A percentile compares a stretch with the other conserved stretches of the same genome.
Conservation (phyloP, 2,113 vertebrate genomes). For the Paedocypris sp. region DNA sequence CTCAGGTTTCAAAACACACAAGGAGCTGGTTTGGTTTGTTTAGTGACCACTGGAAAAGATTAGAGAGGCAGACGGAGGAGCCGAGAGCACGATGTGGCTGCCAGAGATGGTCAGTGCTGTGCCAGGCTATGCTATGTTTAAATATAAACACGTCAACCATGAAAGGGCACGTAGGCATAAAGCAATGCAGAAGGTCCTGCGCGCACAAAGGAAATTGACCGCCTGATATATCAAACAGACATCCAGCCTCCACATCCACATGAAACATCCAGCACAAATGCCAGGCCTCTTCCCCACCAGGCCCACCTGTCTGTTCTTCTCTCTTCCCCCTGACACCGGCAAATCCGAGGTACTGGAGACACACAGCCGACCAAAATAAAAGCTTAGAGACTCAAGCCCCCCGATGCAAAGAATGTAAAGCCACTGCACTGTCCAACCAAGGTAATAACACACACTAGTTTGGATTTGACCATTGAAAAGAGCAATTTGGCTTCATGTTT, state of each 20-base stretch:
- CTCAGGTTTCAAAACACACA: conserved; percentile 11
- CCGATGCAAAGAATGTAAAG: too few species aligned
- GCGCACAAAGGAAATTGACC: conserved; percentile 16
- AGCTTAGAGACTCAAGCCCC: too few species aligned
- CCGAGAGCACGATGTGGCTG: neutral
- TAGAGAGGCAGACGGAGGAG: neutral
- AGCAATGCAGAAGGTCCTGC: conserved; percentile 6
- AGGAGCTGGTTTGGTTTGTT: neutral
- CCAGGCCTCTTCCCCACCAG: neutral
- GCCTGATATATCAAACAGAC: neutral
- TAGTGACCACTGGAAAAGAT: neutral
- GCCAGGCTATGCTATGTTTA: conserved; percentile 21
- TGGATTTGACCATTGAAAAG: too few species aligned
- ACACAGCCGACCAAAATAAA: neutral
- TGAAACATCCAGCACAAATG: neutral
- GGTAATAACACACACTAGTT: too few species aligned
- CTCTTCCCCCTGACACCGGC: conserved; percentile 1
- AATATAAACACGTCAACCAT: conserved; percentile 31
- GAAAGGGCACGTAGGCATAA: conserved; percentile 6
- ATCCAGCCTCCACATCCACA: neutral
- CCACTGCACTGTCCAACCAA: too few species aligned
- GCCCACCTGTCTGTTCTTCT: conserved; percentile 19
- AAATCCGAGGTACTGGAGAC: neutral
- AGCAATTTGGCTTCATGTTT: too few species aligned
- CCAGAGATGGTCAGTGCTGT: conserved; percentile 12